Base-by-base conservation (phyloP, 2,113 vertebrate genomes). In the Catharus minimus region DNA sequence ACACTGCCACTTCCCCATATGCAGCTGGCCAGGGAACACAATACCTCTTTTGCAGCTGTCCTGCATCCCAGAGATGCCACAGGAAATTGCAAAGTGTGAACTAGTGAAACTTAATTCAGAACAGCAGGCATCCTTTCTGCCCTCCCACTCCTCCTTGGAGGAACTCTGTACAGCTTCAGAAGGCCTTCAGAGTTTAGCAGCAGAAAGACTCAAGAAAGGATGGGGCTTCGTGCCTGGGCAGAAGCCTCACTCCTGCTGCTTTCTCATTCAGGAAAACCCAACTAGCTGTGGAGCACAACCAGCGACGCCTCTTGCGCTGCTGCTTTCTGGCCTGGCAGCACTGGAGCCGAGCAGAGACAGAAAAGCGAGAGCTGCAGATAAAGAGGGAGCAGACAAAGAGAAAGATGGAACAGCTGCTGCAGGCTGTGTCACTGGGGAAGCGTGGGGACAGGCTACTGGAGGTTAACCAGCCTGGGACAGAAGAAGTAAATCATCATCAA, bases 391-490 rank as follows among this genome's bases (percentile, higher is more conserved):
- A 99, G 96, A 99, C 91, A 1, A 97, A 96, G 38, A 96, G 75
- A 88, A 99, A 98, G 96, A 99, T 99, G 98, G 97, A 97, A 15
- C 97, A 97, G 72, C 95, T 99, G 82, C 97, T 99, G 57, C 87
- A 95, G 26, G 98, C 98, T 41, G 97, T 97, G 12, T 94, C 97
- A 4, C 94, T 93, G 30, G 97, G 98, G 53, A 98, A 96, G 69
- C 92, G 98, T 38, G 64, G 38, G 39, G 83, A 49, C 2, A 36
- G 33, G 44, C 57, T 87, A 36, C 52, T 62, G 26, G 76, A 83
- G 50, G 53, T 39, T 78, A 46, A 64, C 55, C 81, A 43, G 23
- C 65, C 43, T 56, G 33, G 47, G 36, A 90, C 88, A 78, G 82
- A 56, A 82, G 55, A 87, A 86, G 62, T 46, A 61, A 62, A 41